A percentile compares a stretch with the other conserved stretches of the same genome.
phyloP scores from a whole-genome alignment of 1,140 invertebrate species.

The Lasioglossum baleicum region DNA sequence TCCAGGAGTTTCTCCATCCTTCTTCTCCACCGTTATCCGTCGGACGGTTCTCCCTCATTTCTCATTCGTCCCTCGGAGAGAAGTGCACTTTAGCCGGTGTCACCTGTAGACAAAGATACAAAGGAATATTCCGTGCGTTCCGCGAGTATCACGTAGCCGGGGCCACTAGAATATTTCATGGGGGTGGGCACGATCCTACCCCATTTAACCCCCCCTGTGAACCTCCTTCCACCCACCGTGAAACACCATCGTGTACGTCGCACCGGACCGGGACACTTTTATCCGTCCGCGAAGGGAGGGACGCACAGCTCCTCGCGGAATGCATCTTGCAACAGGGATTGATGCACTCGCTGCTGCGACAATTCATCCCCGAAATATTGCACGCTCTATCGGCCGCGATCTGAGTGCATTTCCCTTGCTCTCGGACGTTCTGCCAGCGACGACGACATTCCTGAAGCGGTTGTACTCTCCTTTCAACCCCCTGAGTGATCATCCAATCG shows the following conservation, averaged over 20 bases:
- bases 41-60: constrained; percentile 46
- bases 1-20: constrained; percentile 9
- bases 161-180: constrained; percentile 57
- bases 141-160: constrained; percentile 60
- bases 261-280: constrained; percentile 28
- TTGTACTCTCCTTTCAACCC: no score
- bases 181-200: constrained; percentile 34
- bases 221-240: constrained; percentile 41
- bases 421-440: no score
- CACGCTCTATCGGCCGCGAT: neutral
- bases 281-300: neutral
- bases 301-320: neutral
- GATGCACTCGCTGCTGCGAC: constrained; percentile 6
- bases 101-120: constrained; percentile 64
- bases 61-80: constrained; percentile 57
- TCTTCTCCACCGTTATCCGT: constrained; percentile 2
- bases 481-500: no score
- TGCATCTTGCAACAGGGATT: constrained; percentile 1
- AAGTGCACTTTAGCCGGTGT: constrained; percentile 62
- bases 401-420: neutral
- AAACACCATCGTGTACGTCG: constrained; percentile 38
- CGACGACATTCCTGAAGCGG: no score
- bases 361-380: constrained; percentile 11
- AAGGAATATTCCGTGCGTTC: constrained; percentile 59
- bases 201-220: no score